Conservation (phyloP, 2,888 invertebrate genomes). For the Parnassius mnemosyne region DNA sequence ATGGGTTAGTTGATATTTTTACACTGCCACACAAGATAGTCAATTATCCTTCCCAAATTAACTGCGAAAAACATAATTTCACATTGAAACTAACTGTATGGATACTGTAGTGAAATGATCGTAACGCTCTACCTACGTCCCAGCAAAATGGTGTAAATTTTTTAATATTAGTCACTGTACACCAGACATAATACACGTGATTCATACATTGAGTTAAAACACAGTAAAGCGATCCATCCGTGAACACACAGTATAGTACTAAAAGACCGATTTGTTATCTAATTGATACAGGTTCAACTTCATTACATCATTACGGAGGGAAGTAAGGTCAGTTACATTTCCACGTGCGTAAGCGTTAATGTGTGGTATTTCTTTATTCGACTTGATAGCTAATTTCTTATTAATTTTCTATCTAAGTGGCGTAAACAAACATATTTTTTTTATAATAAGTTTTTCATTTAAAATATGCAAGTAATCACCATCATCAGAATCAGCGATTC, state of each 20-base stretch:
- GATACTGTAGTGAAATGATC: conserved; percentile 26
- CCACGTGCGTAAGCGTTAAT: conserved; percentile 19
- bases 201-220: conserved; percentile 69
- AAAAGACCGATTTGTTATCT: conserved; percentile 34
- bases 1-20: too few species aligned
- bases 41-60: conserved; percentile 10
- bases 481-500: too few species aligned
- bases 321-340: conserved; percentile 26
- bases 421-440: background rate
- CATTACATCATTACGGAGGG: conserved; percentile 14
- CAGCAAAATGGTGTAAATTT: conserved; percentile 37
- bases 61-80: conserved; percentile 12
- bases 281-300: conserved; percentile 30
- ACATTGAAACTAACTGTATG: conserved; percentile 9
- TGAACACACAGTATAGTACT: background rate
- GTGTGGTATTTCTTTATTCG: conserved; percentile 10
- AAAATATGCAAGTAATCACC: too few species aligned
- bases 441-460: too few species aligned
- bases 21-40: background rate
- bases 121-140: conserved; percentile 31
- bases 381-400: conserved; percentile 11
- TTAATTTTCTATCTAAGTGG: conserved; percentile 4
- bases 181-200: conserved; percentile 60
- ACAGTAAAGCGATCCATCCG: background rate
- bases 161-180: conserved; percentile 56